Evolutionary conservation across 2,888 invertebrate genomes (phyloP), one percentile per base, ranked within the genome.

Genomic region (Ganaspis brasiliensis): DNA sequence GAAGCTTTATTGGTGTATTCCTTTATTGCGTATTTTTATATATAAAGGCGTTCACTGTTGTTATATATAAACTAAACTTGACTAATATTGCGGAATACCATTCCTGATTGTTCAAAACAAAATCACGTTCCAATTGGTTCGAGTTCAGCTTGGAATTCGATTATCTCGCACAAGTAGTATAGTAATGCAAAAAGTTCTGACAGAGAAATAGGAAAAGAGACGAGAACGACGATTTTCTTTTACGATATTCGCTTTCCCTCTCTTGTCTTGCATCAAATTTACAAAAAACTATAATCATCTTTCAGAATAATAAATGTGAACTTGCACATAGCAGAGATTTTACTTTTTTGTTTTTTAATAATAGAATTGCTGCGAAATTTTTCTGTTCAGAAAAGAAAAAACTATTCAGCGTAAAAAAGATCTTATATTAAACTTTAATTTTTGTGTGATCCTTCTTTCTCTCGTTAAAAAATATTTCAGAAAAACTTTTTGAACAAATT

Each of bases 81-180:
- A 61, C 61, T 61, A 37, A 37, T 37, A 61, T 61, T 61, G 12
- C 37, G 16, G 61, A 37, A 61, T 61, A 61, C 61, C 61, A 61
- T 35, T 61, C 21, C 16, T 61, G 61, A 61, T 61, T 45, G 73
- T 73, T 74, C 35, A 70, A 63, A 56, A 55, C 57, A 83, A 74
- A 83, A 83, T 82, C 85, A 77, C 78, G 75, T 75, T 76, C 55
- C 78, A 73, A 83, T 81, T 82, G 84, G 81, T 72, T 57, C 21
- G 45, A 76, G 80, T 70, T 77, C 83, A 77, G 82, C 79, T 16
- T 49, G 84, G 84, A 84, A 84, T 84, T 84, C 83, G 83, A 85
- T 84, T 84, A 84, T 79, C 79, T 57, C 45, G 57, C 9, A 37
- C 61, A 61, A 61, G 21, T 37, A 35, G 61, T 61, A 1, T 14